Evolutionary conservation across 2,888 invertebrate species (phyloP), one percentile per base, ranked within the genome.

Genomic region (Cheilosia urbana): DNA sequence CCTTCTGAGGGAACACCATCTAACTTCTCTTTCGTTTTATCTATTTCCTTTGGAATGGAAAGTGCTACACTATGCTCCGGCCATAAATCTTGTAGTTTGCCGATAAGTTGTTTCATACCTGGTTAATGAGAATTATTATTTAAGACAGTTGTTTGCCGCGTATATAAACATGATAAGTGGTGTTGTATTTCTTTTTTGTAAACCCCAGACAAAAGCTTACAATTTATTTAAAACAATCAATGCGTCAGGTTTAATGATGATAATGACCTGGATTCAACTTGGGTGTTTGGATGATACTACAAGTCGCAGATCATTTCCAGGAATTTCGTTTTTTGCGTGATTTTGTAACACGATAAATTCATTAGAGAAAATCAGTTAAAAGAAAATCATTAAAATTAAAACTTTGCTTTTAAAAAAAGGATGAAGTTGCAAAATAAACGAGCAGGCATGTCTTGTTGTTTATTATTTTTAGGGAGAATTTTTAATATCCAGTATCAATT

Each of bases 21-120:
- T 76, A 92, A 89, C 87, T 89, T 91, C 88, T 92, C 92, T 89
- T 91, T 91, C 73, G 89, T 88, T 88, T 89, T 90, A 90, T 92
- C 92, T 88, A 92, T 90, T 90, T 91, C 91, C 90, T 91, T 91
- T 91, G 92, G 91, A 91, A 92, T 92, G 90, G 92, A 92, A 88
- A 91, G 89, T 83, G 92, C 91, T 71, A 92, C 92, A 89, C 90
- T 92, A 88, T 91, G 92, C 85, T 92, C 91, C 76, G 92, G 92
- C 92, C 92, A 92, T 87, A 92, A 89, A 89, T 91, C 90, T 90
- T 91, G 91, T 88, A 92, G 89, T 90, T 92, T 92, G 77, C 91
- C 92, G 87, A 92, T 91, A 87, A 92, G 90, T 87, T 91, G 90
- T 88, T 91, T 91, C 92, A 92, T 91, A 89, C 90, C 92, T 92